Base-by-base conservation (phyloP, 2,888 invertebrate species). In the Zhuqinia jingwanae region DNA sequence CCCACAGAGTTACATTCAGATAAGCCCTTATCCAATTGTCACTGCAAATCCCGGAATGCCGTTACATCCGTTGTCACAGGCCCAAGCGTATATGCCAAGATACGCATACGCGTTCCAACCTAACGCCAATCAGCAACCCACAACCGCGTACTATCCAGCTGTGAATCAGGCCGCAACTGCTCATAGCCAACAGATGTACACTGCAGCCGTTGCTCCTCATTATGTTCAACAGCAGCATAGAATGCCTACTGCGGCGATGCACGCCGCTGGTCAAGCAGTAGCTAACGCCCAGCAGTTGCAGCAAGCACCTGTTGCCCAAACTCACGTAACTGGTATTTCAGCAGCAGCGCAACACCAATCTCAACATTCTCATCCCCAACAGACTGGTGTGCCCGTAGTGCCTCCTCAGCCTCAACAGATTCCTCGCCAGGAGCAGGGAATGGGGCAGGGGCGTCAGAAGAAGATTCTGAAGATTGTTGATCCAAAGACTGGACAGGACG, bases 401-500 rank as follows among this genome's bases (percentile, higher is more conserved):
- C 77, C 76, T 70, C 77, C 63, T 20, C 86, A 77, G 22, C 47
- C 83, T 17, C 88, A 81, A 50, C 75, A 53, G 47, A 81, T 84
- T 84, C 77, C 56, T 15, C 76, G 68, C 22, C 84, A 53, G 45
- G 91, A 91, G 86, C 92, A 92, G 8, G 36, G 36, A 36, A 36
- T 36, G 36, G 8, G 8, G 75, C 85, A 84, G 90, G 88, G 92
- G 92, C 90, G 85, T 92, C 92, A 84, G 91, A 92, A 85, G 87
- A 89, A 88, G 91, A 92, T 89, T 53, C 92, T 94, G 68, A 92
- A 92, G 85, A 94, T 94, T 17, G 93, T 94, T 17, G 92, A 94
- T 92, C 94, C 94, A 1, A 89, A 91, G 75, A 94, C 94, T 53
- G 93, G 88, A 47, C 73, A 84, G 60, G 45, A 70, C 60, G 85